Percentiles rank a stretch among this genome's conserved stretches.
Evolutionary conservation across 2,888 invertebrate genomes (phyloP).

Genomic region (Agonopterix heracliana): DNA sequence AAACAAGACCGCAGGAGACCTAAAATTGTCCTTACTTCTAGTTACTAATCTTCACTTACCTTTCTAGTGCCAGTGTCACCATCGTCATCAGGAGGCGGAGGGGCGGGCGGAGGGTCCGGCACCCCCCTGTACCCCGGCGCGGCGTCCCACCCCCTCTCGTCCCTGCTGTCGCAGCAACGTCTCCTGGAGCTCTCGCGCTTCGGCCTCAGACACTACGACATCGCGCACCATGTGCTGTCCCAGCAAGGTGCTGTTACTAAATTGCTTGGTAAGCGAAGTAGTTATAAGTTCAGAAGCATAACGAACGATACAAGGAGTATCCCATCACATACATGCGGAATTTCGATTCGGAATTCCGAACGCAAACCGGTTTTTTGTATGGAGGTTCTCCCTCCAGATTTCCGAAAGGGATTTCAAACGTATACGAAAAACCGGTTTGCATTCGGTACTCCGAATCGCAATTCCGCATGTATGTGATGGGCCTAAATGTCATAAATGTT

Average conservation of each 20-base stretch:
- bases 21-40: too few species aligned
- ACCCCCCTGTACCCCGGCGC: slow-evolving; percentile 69
- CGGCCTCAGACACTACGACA: slow-evolving; percentile 90
- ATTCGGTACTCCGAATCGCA: too few species aligned
- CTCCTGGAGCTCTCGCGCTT: slow-evolving; percentile 88
- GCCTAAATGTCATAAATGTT: too few species aligned
- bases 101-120: slow-evolving; percentile 57
- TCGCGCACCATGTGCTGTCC: slow-evolving; percentile 92
- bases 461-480: too few species aligned
- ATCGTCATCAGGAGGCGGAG: slow-evolving; percentile 66
- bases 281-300: background rate
- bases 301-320: too few species aligned
- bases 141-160: slow-evolving; percentile 79
- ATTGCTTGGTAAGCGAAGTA: slow-evolving; percentile 84
- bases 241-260: slow-evolving; percentile 95
- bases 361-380: too few species aligned
- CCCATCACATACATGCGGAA: too few species aligned
- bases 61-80: slow-evolving; percentile 76
- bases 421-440: too few species aligned
- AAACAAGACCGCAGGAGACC: too few species aligned
- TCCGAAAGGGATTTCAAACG: too few species aligned
- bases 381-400: too few species aligned
- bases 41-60: background rate
- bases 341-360: too few species aligned
- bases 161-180: slow-evolving; percentile 85